Evolutionary conservation across 2,888 invertebrate species (phyloP).

Genomic region (Peribatodes rhomboidaria): DNA sequence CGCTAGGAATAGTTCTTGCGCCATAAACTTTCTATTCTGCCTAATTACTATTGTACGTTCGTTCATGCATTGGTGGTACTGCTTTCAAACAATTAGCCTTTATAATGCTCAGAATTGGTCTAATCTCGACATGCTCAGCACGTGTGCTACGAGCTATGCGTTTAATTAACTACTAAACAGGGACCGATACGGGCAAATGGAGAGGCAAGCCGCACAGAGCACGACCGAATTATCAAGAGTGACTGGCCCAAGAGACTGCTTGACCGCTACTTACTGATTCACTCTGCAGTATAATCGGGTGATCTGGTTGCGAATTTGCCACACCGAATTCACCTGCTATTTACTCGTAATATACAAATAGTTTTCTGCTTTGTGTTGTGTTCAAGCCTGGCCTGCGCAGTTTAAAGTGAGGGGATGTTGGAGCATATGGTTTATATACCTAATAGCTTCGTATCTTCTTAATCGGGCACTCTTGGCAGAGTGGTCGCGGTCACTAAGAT

Average conservation of each 20-base stretch:
- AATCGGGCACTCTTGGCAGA: no score
- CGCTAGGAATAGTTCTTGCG: not conserved
- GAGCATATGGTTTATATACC: no score
- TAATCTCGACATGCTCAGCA: not conserved
- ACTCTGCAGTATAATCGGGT: not conserved
- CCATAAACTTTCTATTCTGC: not conserved
- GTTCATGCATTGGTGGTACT: not conserved
- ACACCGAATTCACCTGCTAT: not conserved
- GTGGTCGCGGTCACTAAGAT: no score
- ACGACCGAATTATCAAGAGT: not conserved
- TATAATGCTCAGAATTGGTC: not conserved
- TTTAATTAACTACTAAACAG: slow-evolving; percentile 15
- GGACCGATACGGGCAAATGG: not conserved
- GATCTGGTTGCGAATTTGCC: not conserved
- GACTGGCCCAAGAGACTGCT: slow-evolving; percentile 2
- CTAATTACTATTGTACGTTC: not conserved
- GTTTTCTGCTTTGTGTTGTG: no score
- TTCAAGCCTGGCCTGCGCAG: no score
- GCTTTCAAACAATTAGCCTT: slow-evolving; percentile 3
- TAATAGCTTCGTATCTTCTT: no score
- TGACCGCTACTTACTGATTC: slow-evolving; percentile 14
- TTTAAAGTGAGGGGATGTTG: no score
- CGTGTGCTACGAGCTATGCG: slow-evolving; percentile 3
- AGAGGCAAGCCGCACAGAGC: slow-evolving; percentile 6
- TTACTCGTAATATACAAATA: not conserved